Base-by-base conservation (phyloP, 2,113 vertebrate species). In the Alexandromys fortis region DNA sequence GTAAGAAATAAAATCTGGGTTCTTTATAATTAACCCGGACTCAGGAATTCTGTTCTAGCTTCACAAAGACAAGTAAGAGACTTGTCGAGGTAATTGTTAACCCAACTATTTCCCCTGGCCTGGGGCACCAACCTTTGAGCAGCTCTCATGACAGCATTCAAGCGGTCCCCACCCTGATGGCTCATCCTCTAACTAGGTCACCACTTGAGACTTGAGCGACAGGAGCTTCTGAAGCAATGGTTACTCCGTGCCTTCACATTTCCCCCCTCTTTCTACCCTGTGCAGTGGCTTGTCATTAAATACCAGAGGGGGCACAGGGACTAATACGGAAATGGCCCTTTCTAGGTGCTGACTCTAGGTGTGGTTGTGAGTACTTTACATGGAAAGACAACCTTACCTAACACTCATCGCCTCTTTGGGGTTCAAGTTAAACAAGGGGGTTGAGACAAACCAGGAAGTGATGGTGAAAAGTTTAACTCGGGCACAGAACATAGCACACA, bases 351-450 rank as follows among this genome's bases (percentile, higher is more conserved):
- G 30, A 11, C 61, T n/a, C 33, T 30, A 49, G 42, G 8, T 72
- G n/a, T 33, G 42, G 55, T 88, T 90, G 45, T 72, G 68, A 90
- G 77, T 58, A 47, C 19, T 26, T 61, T 61, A 22, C 42, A 22
- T 22, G 17, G 52, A 45, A 42, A 67, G 26, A 83, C n/a, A 83
- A 85, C 42, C 38, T 9, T 47, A 35, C 49, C 77, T 68, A 67
- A 94, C 63, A 35, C 85, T 92, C 38, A 73, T 0, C 78, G 61
- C 24, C 30, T 55, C 3, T 33, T 77, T 73, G 13, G 33, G 16
- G 42, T 77, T 55, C 89, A 75, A 65, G 42, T 82, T 93, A 93
- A 55, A 65, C 28, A 30, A 94, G 68, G 65, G 82, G 47, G 83
- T 0, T 30, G 45, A 94, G 42, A 45, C 61, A 55, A 35, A 22